A percentile compares a stretch with the other conserved stretches of the same genome.
Conservation (phyloP, 2,888 invertebrate genomes). For the Lissocephala sabroskyi region DNA sequence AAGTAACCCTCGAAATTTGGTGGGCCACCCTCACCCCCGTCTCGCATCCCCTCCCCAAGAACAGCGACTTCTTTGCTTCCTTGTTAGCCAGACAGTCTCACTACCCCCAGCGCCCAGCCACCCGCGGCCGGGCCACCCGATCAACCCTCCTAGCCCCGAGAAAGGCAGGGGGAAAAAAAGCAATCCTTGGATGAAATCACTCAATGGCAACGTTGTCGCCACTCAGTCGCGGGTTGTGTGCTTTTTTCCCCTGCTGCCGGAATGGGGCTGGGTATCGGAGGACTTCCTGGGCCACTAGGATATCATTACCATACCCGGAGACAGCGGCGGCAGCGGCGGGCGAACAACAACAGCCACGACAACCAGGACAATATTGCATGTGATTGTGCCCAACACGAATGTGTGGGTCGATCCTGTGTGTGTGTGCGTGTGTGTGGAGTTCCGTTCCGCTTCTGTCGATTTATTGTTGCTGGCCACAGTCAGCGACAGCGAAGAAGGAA, state of each 20-base stretch:
- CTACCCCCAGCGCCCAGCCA: constrained; percentile 9
- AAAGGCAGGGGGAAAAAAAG: constrained; percentile 9
- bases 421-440: constrained; percentile 3
- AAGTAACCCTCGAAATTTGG: constrained; percentile 36
- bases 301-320: constrained; percentile 56
- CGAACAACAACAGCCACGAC: no score
- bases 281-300: no score
- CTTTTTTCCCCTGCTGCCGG: no score
- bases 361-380: constrained; percentile 36
- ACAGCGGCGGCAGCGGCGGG: constrained; percentile 28
- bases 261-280: no score
- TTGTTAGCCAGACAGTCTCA: not conserved
- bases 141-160: constrained; percentile 15
- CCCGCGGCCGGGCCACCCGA: constrained; percentile 11
- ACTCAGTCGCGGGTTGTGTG: constrained; percentile 45
- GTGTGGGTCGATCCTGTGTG: not conserved
- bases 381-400: constrained; percentile 12
- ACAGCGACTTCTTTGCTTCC: constrained; percentile 1
- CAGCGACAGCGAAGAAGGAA: constrained; percentile 19
- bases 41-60: not conserved
- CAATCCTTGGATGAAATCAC: constrained; percentile 38
- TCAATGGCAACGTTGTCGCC: constrained; percentile 48
- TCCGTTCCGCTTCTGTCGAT: constrained; percentile 8
- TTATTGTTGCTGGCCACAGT: constrained; percentile 15
- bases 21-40: not conserved